Conservation (phyloP, 2,888 invertebrate species). For the Lochmaea capreae region DNA sequence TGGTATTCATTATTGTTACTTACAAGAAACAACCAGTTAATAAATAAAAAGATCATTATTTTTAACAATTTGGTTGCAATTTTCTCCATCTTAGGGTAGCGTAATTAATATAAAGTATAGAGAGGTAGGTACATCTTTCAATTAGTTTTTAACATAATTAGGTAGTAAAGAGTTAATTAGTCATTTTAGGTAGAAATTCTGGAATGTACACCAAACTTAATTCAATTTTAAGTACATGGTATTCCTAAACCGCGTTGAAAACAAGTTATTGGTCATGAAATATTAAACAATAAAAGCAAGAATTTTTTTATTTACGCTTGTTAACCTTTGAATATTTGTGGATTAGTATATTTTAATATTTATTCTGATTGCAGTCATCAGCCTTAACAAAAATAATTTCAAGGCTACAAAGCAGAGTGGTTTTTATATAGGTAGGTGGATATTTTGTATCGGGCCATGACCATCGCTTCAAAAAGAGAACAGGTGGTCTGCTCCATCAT, state of each 20-base stretch:
- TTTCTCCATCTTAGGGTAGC: too few relatives aligned
- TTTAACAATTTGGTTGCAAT: too few relatives aligned
- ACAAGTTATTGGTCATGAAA: background rate
- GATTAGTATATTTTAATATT: constrained; percentile 8
- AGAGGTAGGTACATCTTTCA: too few relatives aligned
- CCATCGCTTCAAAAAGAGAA: constrained; percentile 7
- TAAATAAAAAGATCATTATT: too few relatives aligned
- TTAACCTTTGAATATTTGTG: constrained; percentile 15
- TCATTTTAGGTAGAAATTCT: background rate
- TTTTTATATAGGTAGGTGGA: background rate
- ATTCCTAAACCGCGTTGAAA: background rate
- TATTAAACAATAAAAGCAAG: too few relatives aligned
- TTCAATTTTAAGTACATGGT: background rate
- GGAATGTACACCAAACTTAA: background rate
- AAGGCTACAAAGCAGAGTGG: constrained; percentile 19
- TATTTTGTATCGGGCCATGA: constrained; percentile 3
- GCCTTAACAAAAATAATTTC: constrained; percentile 20
- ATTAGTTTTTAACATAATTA: too few relatives aligned
- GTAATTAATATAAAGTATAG: too few relatives aligned
- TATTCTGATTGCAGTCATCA: constrained; percentile 23
- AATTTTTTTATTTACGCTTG: background rate
- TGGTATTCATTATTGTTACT: too few relatives aligned
- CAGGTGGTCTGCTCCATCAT: constrained; percentile 18
- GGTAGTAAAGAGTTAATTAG: too few relatives aligned
- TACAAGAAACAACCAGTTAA: too few relatives aligned